Evolutionary conservation across 2,113 vertebrate genomes (phyloP).

Genomic region (Struthio camelus): DNA sequence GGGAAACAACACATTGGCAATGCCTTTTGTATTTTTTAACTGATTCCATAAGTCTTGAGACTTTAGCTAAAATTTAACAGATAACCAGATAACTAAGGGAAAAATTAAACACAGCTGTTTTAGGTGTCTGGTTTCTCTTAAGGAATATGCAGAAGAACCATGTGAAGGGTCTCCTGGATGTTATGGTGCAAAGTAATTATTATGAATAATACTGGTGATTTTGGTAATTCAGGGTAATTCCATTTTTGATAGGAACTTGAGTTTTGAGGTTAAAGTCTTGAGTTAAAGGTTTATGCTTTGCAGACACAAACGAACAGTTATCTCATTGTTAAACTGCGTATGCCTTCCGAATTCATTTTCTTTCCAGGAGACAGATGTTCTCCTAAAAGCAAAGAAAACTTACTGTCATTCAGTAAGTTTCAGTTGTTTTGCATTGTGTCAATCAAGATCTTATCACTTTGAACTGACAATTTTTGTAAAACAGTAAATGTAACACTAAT

Average conservation of each 20-base stretch:
- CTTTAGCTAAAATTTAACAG: not conserved
- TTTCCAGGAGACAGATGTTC: not conserved
- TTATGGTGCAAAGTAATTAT: not conserved
- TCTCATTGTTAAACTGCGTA: not conserved
- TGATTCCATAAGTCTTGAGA: not conserved
- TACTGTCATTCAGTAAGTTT: not conserved
- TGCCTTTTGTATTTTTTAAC: not conserved
- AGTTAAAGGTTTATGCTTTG: not conserved
- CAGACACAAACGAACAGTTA: not conserved
- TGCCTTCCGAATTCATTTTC: not conserved
- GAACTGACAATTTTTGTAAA: not conserved
- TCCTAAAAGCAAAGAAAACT: not conserved
- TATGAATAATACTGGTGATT: not conserved
- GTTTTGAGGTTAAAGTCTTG: not conserved
- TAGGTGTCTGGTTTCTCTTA: conserved; percentile 9
- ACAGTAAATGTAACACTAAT: not conserved
- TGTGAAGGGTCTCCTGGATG: not conserved
- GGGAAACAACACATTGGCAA: not conserved
- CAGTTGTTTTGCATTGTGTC: not conserved
- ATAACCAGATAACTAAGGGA: not conserved
- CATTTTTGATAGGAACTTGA: not conserved
- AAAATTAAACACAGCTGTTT: conserved; percentile 4
- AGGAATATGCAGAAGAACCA: not conserved
- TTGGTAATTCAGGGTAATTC: not conserved
- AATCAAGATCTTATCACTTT: not conserved